Base-by-base conservation (phyloP, 2,888 invertebrate genomes). In the Pyrrhia umbra region DNA sequence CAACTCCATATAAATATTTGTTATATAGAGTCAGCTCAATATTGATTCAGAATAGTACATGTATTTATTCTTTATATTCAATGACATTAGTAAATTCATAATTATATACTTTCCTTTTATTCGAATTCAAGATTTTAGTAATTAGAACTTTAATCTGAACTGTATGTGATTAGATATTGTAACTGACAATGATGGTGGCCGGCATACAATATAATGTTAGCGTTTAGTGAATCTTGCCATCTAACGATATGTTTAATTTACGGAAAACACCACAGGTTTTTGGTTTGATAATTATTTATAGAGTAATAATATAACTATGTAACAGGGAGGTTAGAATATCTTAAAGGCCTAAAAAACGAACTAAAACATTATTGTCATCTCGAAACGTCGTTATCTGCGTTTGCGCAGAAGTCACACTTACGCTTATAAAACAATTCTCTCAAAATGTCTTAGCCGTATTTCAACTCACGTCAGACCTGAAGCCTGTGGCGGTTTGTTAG, bases 171-270 rank as follows among this genome's bases (percentile, higher is more conserved):
- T 76, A 76, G 70, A 75, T 75, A 71, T 68, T 70, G 52, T 79
- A 69, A 75, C 66, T 57, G 63, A 70, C 65, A 63, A 40, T 49
- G 50, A 56, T 56, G 55, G 65, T 45, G 58, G 47, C 69, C 81
- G 83, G 67, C 84, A 84, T 85, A 85, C 81, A 79, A 79, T 79
- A 83, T 80, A 90, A 93, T 94, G 94, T 95, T 95, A 95, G 94
- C 94, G 94, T 95, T 94, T 94, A 92, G 88, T 89, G 88, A 91
- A 85, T 92, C 93, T 93, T 94, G 94, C 94, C 94, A 93, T 92
- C 88, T 90, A 85, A 85, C 80, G 68, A 86, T 76, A 88, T 87
- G 82, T 90, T 89, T 90, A 87, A 85, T 91, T 90, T 89, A 85
- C 80, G 81, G 75, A 61, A 84, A 89, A 87, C 86, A 82, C 81